Evolutionary conservation across 2,888 invertebrate species (phyloP), one percentile per base, ranked within the genome.

Genomic region (Diaprepes abbreviatus): DNA sequence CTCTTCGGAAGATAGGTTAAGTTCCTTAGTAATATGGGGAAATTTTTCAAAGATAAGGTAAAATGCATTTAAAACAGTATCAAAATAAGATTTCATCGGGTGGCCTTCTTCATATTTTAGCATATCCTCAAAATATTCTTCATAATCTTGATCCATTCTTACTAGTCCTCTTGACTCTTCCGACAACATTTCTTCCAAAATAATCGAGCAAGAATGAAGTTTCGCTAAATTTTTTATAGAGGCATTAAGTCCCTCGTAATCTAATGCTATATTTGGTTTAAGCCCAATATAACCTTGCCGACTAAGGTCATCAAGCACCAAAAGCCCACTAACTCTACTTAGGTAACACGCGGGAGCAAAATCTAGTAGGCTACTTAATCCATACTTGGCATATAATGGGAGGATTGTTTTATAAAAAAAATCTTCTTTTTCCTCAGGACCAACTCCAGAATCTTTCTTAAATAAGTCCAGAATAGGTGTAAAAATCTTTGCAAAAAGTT

Each of bases 331-430:
- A 1, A 75, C 70, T 36, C 81, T 79, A 1, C 76, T 74, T 3
- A 81, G 35, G 74, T 81, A 83, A 74, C 83, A 85, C 21, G 74
- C 55, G 1, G 85, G 79, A 0, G 84, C 80, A 40, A 76, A 75
- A 52, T 74, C 73, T 24, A 66, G 55, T 19, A 78, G 67, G 68
- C 36, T 68, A 38, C 45, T 57, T 16, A 76, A 80, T 75, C 33
- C 77, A 72, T 54, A 73, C 70, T 31, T 79, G 72, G 0, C 86
- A 84, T 72, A 50, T 31, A 66, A 28, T 1, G 86, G 74, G 5
- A 87, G 74, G 52, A 85, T 75, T 5, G 65, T 73, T 36, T 80
- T 77, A 70, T 86, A 88, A 31, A 87, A 84, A 0, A 77, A 76
- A 36, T 72, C 63, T 69, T 79, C 79, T 69, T 76, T 78, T 19